Conservation (phyloP, 2,888 invertebrate genomes). For the Perizoma flavofasciatum region DNA sequence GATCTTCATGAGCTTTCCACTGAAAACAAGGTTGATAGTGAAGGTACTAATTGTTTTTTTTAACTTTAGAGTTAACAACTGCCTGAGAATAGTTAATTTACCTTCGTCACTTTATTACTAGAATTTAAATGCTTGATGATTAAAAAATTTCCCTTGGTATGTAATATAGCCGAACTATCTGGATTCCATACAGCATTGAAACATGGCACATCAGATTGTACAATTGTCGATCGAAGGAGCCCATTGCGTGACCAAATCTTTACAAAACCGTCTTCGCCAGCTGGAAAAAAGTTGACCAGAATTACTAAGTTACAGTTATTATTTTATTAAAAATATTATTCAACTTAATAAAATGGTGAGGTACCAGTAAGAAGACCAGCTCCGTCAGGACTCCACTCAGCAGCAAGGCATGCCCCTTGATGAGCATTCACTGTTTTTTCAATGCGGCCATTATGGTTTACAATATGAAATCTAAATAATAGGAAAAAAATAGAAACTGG, state of each 20-base stretch:
- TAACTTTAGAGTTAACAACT: too few relatives aligned
- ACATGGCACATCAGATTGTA: slow-evolving; percentile 91
- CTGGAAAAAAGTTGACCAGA: slow-evolving; percentile 66
- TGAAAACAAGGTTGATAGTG: slow-evolving; percentile 62
- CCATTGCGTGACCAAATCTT: slow-evolving; percentile 99
- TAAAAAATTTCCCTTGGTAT: slow-evolving; percentile 87
- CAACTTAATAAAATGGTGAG: too few relatives aligned
- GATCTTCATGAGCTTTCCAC: slow-evolving; percentile 98
- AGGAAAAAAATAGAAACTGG: neutral
- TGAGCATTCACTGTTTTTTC: slow-evolving; percentile 98
- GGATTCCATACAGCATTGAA: slow-evolving; percentile 94
- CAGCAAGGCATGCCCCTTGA: slow-evolving; percentile 93
- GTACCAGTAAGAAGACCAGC: slow-evolving; percentile 95
- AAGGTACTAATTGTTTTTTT: neutral
- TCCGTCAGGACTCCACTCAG: slow-evolving; percentile 97
- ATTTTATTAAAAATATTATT: too few relatives aligned
- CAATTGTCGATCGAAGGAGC: slow-evolving; percentile 94
- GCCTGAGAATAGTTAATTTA: slow-evolving; percentile 45
- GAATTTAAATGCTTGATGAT: slow-evolving; percentile 89
- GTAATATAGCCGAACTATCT: slow-evolving; percentile 87
- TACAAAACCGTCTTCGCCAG: slow-evolving; percentile 97
- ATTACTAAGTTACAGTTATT: too few relatives aligned
- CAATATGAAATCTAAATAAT: slow-evolving; percentile 89
- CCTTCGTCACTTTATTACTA: slow-evolving; percentile 88
- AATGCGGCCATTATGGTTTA: slow-evolving; percentile 94